These are phyloP conservation scores for Mesocricetus auratus DNA, from an alignment of 2,113 vertebrate genomes.

Conservation along the genomic window DNA sequence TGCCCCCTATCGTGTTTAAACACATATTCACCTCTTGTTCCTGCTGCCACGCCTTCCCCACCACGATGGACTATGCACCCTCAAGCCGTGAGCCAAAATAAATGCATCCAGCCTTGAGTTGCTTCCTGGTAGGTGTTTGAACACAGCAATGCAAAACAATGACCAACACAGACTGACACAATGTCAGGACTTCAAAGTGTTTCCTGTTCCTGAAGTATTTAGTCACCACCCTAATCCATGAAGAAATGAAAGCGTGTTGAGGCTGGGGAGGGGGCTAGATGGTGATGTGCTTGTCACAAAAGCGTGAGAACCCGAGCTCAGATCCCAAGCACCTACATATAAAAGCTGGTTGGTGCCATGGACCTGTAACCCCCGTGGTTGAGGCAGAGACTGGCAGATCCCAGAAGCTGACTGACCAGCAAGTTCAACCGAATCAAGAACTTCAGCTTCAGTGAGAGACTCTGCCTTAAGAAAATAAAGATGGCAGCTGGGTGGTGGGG, in stretches of 20 bases:
- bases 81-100: background rate
- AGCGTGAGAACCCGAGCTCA: background rate
- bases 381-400: background rate
- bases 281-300: background rate
- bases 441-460: background rate
- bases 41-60: no score
- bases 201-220: conserved; percentile 7
- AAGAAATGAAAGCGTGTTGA: background rate
- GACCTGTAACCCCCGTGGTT: background rate
- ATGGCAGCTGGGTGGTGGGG: background rate
- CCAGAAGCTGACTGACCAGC: background rate
- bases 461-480: background rate
- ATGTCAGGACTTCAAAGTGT: background rate
- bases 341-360: background rate
- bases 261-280: background rate
- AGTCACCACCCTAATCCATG: background rate
- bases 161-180: no score
- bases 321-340: background rate
- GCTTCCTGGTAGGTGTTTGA: background rate
- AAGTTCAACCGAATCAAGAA: no score
- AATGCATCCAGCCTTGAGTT: background rate
- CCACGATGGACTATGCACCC: background rate
- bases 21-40: background rate
- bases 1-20: no score
- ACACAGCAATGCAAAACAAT: background rate